Evolutionary conservation across 2,797 vertebrate genomes (phyloP).

Genomic region (Australoheros facetus): DNA sequence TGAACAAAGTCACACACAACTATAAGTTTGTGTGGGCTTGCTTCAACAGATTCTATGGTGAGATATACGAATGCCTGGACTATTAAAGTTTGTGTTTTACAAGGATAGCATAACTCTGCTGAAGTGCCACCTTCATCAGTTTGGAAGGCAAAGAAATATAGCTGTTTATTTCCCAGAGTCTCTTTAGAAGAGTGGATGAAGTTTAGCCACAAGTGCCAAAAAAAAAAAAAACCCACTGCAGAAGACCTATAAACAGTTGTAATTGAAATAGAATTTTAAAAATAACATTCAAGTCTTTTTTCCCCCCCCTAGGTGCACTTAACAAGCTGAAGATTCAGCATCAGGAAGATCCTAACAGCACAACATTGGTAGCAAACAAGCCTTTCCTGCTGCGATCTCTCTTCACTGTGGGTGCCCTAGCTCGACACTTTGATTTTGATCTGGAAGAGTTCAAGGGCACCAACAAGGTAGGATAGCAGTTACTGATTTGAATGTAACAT

Average conservation of each 20-base stretch:
- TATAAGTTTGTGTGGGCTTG: slow-evolving; percentile 99
- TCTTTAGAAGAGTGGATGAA: neutral
- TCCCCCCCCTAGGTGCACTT: slow-evolving; percentile 85
- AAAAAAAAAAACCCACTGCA: neutral
- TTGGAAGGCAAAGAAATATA: neutral
- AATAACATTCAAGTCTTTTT: neutral
- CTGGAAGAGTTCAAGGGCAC: slow-evolving; percentile 94
- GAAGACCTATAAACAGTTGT: neutral
- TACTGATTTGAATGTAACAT: neutral
- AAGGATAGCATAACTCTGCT: neutral
- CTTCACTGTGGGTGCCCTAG: slow-evolving; percentile 95
- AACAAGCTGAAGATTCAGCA: slow-evolving; percentile 95
- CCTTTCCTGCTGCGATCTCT: slow-evolving; percentile 94
- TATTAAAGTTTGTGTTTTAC: neutral
- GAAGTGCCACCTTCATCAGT: neutral
- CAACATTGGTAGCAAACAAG: slow-evolving; percentile 90
- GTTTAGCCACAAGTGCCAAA: neutral
- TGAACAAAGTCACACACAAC: slow-evolving; percentile 98
- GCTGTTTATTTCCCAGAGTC: neutral
- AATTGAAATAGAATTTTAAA: neutral
- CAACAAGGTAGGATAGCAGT: slow-evolving; percentile 84
- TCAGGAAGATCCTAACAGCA: slow-evolving; percentile 93
- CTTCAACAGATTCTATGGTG: slow-evolving; percentile 97
- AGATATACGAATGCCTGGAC: slow-evolving; percentile 52
- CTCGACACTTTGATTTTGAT: slow-evolving; percentile 98